Base-by-base conservation (phyloP, 2,888 invertebrate species). In the Trileptium ribeirensis region DNA sequence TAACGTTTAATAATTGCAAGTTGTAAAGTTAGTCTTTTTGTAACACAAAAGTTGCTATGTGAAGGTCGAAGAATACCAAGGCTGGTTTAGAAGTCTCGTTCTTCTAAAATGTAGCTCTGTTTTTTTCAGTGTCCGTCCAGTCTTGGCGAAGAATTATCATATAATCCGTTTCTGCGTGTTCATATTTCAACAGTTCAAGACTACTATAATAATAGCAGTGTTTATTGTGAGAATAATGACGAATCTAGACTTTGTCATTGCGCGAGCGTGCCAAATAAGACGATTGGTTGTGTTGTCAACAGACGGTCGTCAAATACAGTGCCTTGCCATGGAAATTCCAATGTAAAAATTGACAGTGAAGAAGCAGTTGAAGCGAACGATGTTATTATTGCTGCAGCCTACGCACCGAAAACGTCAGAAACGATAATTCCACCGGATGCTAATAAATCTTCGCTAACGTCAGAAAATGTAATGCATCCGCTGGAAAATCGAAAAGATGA, bases 41-140 rank as follows among this genome's bases (percentile, higher is more conserved):
- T n/a, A n/a, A n/a, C n/a, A n/a, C n/a, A n/a, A n/a, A n/a, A n/a
- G n/a, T n/a, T n/a, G n/a, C n/a, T n/a, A n/a, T n/a, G n/a, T n/a
- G n/a, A n/a, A n/a, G n/a, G n/a, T n/a, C n/a, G n/a, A n/a, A n/a
- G n/a, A n/a, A n/a, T n/a, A n/a, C n/a, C n/a, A n/a, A n/a, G n/a
- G n/a, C n/a, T n/a, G n/a, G n/a, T n/a, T n/a, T n/a, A n/a, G n/a
- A n/a, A n/a, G n/a, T n/a, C n/a, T n/a, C n/a, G n/a, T n/a, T n/a
- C n/a, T n/a, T n/a, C n/a, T n/a, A n/a, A n/a, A n/a, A n/a, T n/a
- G n/a, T n/a, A n/a, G n/a, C n/a, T n/a, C n/a, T n/a, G n/a, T n/a
- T n/a, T n/a, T n/a, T 70, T 70, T 36, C 74, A 70, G 74, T 70
- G 74, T 31, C 74, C 74, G 37, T 70, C 74, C 15, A 8, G 74